Percentiles rank a stretch among this genome's conserved stretches.
Evolutionary conservation across 2,113 vertebrate genomes (phyloP).

Genomic region (Salvelinus namaycush): DNA sequence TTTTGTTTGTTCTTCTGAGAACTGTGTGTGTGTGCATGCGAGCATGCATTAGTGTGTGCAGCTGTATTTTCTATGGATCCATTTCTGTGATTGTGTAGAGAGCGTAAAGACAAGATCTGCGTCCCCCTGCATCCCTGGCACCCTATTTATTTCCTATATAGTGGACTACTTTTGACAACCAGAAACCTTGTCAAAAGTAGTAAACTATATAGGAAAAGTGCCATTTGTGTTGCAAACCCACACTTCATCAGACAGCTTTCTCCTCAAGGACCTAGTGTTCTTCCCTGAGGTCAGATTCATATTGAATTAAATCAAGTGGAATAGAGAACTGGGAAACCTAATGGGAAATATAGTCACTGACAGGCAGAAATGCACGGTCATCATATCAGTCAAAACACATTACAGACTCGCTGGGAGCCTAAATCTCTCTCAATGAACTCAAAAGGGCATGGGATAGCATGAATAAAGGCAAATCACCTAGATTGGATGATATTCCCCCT

Average conservation of each 20-base stretch:
- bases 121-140: no score
- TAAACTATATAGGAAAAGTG: no score
- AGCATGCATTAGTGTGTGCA: no score
- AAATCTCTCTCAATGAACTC: no score
- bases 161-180: no score
- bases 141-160: not conserved
- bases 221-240: no score
- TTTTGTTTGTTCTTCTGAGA: no score
- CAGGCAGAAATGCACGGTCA: constrained; percentile 43
- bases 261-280: constrained; percentile 44
- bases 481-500: no score
- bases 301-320: constrained; percentile 64
- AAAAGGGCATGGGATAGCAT: no score
- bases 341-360: constrained; percentile 54
- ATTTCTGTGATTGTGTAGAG: constrained; percentile 2
- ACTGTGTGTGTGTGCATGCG: no score
- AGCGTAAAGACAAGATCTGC: not conserved
- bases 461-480: no score
- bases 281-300: constrained; percentile 56
- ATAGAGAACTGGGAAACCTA: constrained; percentile 41
- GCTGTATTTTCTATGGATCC: not conserved
- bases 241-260: not conserved
- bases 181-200: no score
- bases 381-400: constrained; percentile 6
- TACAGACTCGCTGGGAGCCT: not conserved